Conservation (phyloP, 2,113 vertebrate species). For the Eretmochelys imbricata region DNA sequence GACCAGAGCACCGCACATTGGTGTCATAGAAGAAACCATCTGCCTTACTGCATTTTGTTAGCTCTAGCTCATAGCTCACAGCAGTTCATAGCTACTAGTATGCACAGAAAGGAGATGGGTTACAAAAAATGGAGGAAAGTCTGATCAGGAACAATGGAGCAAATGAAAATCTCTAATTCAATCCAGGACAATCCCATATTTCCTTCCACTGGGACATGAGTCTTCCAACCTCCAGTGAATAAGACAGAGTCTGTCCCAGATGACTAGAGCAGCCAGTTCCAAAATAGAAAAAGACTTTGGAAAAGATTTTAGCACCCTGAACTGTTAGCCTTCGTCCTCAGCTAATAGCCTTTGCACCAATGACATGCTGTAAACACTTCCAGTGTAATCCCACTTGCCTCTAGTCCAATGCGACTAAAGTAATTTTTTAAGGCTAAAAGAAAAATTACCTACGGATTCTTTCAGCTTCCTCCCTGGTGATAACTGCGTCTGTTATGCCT, state of each 20-base stretch:
- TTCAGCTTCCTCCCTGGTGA: slow-evolving; percentile 88
- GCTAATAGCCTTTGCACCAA: neutral
- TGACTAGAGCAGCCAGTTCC: neutral
- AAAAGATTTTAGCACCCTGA: neutral
- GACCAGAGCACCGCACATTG: neutral
- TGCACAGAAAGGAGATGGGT: neutral
- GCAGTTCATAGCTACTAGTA: neutral
- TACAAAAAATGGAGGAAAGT: neutral
- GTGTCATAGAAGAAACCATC: neutral
- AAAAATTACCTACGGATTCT: slow-evolving; percentile 79
- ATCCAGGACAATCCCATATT: neutral
- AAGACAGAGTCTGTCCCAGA: neutral
- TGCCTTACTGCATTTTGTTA: neutral
- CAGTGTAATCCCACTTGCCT: neutral
- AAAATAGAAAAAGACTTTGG: neutral
- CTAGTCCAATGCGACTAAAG: neutral
- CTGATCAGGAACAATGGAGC: neutral
- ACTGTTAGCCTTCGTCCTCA: neutral
- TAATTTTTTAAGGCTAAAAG: neutral
- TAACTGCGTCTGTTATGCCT: slow-evolving; percentile 84
- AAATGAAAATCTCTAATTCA: neutral
- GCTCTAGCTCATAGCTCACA: neutral
- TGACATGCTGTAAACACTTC: neutral
- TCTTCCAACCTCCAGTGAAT: neutral
- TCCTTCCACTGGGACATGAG: neutral